These are phyloP conservation scores for Cephus sareptanus DNA, from an alignment of 2,888 invertebrate genomes.

Conservation along the genomic window DNA sequence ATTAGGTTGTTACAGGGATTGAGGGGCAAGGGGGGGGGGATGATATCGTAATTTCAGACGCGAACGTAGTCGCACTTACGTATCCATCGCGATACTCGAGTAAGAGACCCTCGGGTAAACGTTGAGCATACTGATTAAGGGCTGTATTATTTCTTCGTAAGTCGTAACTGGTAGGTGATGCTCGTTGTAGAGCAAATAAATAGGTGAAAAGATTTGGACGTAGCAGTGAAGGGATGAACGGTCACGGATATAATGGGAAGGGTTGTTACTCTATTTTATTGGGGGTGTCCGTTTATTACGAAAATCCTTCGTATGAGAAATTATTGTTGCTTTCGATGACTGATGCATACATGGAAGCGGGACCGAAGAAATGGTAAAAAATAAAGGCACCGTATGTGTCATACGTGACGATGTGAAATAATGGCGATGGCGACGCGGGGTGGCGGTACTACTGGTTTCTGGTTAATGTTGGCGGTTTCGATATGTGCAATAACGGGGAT, in stretches of 20 bases:
- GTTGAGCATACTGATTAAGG: too few relatives aligned
- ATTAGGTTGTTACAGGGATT: too few relatives aligned
- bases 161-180: neutral
- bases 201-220: neutral
- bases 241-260: neutral
- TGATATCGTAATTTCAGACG: neutral
- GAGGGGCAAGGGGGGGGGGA: too few relatives aligned
- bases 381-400: neutral
- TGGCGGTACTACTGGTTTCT: neutral
- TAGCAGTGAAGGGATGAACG: neutral
- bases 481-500: neutral
- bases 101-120: too few relatives aligned
- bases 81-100: neutral
- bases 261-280: conserved; percentile 1
- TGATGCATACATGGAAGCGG: neutral
- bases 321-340: neutral
- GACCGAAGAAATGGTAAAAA: neutral
- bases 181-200: neutral
- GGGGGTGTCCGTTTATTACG: neutral
- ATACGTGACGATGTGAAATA: neutral
- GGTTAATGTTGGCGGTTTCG: neutral
- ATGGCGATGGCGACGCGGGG: neutral
- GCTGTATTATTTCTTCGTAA: neutral
- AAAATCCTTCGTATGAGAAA: neutral
- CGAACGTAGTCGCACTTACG: neutral